Evolutionary conservation across 1,140 invertebrate genomes (phyloP), one percentile per base, ranked within the genome.

Genomic region (Drosophila chauvacae): DNA sequence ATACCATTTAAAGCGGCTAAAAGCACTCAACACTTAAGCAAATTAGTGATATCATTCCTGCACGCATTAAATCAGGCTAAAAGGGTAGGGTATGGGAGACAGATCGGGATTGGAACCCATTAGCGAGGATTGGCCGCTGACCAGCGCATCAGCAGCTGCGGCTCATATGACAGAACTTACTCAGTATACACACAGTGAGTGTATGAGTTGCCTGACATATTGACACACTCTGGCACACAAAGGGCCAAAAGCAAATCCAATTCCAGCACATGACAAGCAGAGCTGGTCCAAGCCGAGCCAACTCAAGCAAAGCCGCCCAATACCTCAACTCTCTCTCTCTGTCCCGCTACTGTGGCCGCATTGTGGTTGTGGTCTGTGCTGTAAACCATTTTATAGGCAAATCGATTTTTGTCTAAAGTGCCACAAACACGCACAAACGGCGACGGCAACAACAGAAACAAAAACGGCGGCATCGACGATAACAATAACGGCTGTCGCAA

Each of bases 341-440:
- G 10, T 33, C n/a, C 16, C 16, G 14, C 69, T 68, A 66, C 68
- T 71, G 63, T 50, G 80, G 80, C 72, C 45, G 69, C 47, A 65
- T 70, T 78, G 42, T 84, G 53, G 58, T 47, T 75, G 42, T 84
- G 53, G 58, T 56, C 55, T 70, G 65, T 70, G 64, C 57, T 85
- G 86, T 90, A 86, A 90, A 90, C 75, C 85, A 90, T 90, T 90
- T 90, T 90, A 90, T 90, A 90, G 85, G 85, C 85, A 90, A 90
- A 90, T 90, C 85, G 85, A 90, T 90, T 90, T 90, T 90, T 90
- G 85, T 90, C 86, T 90, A 90, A 90, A 90, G 86, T 90, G 86
- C 80, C 84, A 85, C 86, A 88, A 85, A 85, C 86, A 85, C 81
- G 85, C 85, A 78, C 61, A 71, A 56, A 56, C 53, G 23, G 35